Evolutionary conservation across 1,140 invertebrate species (phyloP), one percentile per base, ranked within the genome.

Genomic region (Planococcus citri): DNA sequence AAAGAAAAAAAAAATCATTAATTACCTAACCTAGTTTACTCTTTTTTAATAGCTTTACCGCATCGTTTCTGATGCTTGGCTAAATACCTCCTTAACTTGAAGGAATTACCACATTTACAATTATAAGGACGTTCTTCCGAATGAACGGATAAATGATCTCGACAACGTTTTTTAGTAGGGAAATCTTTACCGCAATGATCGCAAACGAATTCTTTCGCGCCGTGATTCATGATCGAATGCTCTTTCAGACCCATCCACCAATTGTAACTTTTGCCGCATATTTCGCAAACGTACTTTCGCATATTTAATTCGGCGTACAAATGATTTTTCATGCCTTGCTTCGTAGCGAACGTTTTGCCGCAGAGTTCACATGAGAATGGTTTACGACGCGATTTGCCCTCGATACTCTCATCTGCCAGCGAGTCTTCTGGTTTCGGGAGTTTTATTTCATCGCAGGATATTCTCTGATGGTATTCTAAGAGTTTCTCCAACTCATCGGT

Each of bases 321-420:
- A 33, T 97, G 94, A 76, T 97, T 96, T 79, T 93, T 95, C 0
- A 97, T 83, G 77, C 97, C 97, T 0, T 90, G 93, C 77, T 96
- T 96, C 21, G 97, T 82, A 0, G 93, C 92, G 76, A 97, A 97
- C 0, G 89, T 87, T 79, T 96, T 95, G 41, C 90, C 88, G 77
- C 95, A 97, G 33, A 89, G 82, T 27, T 83, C 79, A 76, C 95
- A 97, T 6, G 87, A 82, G 78, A 90, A 91, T 1, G 92, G 91
- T 76, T 95, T 94, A 38, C 83, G 83, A 2, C 9, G 10, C 20
- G 60, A 24, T 24, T 27, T 27, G 3, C 3, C 22, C 10, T 24
- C 60, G 6, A 4, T n/a, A 20, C 57, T 60, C 8, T 6, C 6
- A 60, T 60, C 57, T 9, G 17, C n/a, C 17, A 17, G 4, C 3